phyloP scores from a whole-genome alignment of 2,797 vertebrate species.

The Lithobates sylvaticus region DNA sequence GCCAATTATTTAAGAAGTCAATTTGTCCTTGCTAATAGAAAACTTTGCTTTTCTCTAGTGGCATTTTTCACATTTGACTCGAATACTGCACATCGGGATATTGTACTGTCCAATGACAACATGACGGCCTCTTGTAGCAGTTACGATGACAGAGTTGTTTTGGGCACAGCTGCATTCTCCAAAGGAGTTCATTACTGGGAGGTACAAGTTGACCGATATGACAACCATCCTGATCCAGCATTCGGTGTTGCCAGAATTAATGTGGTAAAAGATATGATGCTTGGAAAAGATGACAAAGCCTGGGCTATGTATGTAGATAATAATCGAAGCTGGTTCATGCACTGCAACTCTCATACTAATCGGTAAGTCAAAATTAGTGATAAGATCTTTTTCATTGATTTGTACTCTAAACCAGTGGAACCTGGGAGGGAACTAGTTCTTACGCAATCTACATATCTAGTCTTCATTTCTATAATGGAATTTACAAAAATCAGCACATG shows the following conservation, averaged over 20 bases:
- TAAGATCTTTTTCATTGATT: too few relatives aligned
- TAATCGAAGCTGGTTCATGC: slow-evolving; percentile 94
- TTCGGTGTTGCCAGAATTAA: slow-evolving; percentile 95
- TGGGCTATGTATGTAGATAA: slow-evolving; percentile 98
- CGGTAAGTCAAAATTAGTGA: slow-evolving; percentile 72
- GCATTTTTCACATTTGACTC: slow-evolving; percentile 98
- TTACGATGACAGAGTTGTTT: slow-evolving; percentile 95
- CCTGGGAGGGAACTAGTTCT: too few relatives aligned
- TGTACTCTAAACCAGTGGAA: too few relatives aligned
- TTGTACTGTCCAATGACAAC: slow-evolving; percentile 93
- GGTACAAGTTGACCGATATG: slow-evolving; percentile 90
- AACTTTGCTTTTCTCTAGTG: slow-evolving; percentile 77
- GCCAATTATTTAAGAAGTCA: not conserved
- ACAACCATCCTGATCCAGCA: slow-evolving; percentile 96
- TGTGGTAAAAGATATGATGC: slow-evolving; percentile 93
- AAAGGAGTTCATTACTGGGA: slow-evolving; percentile 98
- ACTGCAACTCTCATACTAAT: slow-evolving; percentile 90
- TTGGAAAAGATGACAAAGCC: slow-evolving; percentile 91
- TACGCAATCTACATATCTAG: not conserved
- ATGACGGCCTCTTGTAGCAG: slow-evolving; percentile 94
- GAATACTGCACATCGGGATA: slow-evolving; percentile 92
- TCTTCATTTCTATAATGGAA: not conserved
- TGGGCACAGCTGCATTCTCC: slow-evolving; percentile 95
- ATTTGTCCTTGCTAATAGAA: not conserved
- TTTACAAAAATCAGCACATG: not conserved